Evolutionary conservation across 2,797 vertebrate genomes (phyloP), one percentile per base, ranked within the genome.

Genomic region (Typhlichthys eigenmanni): DNA sequence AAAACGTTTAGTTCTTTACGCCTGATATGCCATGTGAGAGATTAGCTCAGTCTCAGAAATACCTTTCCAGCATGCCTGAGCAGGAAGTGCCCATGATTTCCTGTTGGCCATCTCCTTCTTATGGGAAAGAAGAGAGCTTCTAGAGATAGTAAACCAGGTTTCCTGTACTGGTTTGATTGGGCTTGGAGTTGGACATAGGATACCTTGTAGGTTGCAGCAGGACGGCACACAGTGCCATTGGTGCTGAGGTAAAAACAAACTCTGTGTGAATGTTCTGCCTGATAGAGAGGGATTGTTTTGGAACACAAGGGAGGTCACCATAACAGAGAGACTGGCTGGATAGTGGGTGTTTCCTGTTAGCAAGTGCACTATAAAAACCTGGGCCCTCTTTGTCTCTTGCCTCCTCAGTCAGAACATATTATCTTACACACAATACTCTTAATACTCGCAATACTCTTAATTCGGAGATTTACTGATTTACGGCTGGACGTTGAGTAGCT

Each of bases 31-130:
- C 6, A 38, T 38, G 34, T 38, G 34, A 38, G 34, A 6, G 1
- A 0, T 24, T 46, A 63, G 46, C 60, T 10, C 8, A 17, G 49
- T 8, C 29, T 75, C 59, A 52, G 34, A 57, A 65, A 62, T 16
- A 64, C n/a, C 5, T 65, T 84, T 75, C 65, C 71, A 71, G 64
- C 62, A 64, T 73, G 65, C 73, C 74, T 49, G 32, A 69, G 67
- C 76, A 84, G 88, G 88, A 91, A 87, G 85, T 80, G 60, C 74
- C 80, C 76, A 45, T 71, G 68, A 76, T 67, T 87, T 90, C 85
- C 85, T 76, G 67, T 78, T 62, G 68, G 81, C 83, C 76, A 77
- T 84, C 66, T 68, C 62, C 64, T 68, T 62, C 16, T 69, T 66
- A 69, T 84, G 49, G 76, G 71, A 80, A 62, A 66, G 34, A 59